A percentile compares a stretch with the other conserved stretches of the same genome.
Conservation (phyloP, 2,113 vertebrate species). For the Smithornis capensis region DNA sequence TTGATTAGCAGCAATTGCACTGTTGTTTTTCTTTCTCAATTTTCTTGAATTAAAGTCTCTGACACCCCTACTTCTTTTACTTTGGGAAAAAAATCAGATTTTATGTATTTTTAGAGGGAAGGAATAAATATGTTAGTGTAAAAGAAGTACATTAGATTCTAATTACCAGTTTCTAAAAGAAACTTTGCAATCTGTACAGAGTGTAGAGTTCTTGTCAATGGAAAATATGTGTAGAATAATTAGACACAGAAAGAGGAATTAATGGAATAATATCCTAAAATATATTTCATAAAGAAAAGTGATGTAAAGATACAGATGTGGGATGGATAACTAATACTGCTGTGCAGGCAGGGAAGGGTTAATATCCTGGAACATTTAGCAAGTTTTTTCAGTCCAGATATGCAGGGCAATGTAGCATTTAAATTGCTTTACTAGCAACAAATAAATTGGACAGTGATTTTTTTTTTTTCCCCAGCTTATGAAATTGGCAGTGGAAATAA, state of each 20-base stretch:
- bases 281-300: neutral
- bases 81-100: neutral
- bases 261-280: neutral
- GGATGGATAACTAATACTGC: neutral
- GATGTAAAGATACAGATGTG: neutral
- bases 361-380: neutral
- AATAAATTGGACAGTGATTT: neutral
- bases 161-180: neutral
- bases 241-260: neutral
- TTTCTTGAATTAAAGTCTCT: neutral
- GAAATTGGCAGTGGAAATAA: neutral
- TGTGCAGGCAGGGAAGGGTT: neutral
- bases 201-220: neutral
- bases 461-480: neutral
- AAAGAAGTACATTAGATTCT: neutral
- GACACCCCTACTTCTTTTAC: neutral
- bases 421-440: neutral
- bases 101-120: neutral
- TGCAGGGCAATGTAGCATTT: neutral
- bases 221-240: neutral
- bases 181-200: neutral
- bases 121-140: neutral
- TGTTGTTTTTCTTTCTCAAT: neutral
- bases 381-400: neutral
- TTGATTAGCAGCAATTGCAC: neutral